Evolutionary conservation across 2,113 vertebrate species (phyloP).

Genomic region (Oreochromis niloticus): DNA sequence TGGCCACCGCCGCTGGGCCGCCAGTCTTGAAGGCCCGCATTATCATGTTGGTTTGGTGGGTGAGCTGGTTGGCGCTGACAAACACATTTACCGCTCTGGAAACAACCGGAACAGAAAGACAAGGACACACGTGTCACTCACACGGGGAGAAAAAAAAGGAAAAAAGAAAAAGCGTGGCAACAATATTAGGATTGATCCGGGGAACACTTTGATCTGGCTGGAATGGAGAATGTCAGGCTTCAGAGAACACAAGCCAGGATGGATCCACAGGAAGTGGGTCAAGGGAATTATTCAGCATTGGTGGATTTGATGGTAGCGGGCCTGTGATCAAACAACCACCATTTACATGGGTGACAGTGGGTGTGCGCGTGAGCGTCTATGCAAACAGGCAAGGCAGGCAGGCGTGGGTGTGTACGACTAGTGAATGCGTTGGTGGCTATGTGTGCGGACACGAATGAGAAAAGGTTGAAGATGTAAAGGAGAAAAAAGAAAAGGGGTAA

Average conservation of each 20-base stretch:
- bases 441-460: neutral
- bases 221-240: conserved; percentile 46
- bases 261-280: conserved; percentile 55
- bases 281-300: conserved; percentile 55
- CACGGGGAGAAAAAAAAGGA: neutral
- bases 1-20: conserved; percentile 32
- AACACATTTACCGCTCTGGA: conserved; percentile 93
- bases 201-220: conserved; percentile 55
- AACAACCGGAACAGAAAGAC: conserved; percentile 53
- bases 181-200: conserved; percentile 48
- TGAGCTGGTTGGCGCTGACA: conserved; percentile 94
- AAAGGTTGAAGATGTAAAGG: neutral
- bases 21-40: conserved; percentile 93
- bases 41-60: conserved; percentile 99
- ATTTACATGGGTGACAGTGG: conserved; percentile 31
- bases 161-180: conserved; percentile 7
- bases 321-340: conserved; percentile 53
- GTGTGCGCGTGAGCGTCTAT: neutral
- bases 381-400: neutral
- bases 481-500: neutral
- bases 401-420: neutral
- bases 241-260: conserved; percentile 39
- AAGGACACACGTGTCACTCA: conserved; percentile 48
- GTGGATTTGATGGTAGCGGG: conserved; percentile 42
- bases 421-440: neutral